These are phyloP conservation scores for Heliconius ethilla DNA, from an alignment of 2,888 invertebrate species.

Conservation along the genomic window DNA sequence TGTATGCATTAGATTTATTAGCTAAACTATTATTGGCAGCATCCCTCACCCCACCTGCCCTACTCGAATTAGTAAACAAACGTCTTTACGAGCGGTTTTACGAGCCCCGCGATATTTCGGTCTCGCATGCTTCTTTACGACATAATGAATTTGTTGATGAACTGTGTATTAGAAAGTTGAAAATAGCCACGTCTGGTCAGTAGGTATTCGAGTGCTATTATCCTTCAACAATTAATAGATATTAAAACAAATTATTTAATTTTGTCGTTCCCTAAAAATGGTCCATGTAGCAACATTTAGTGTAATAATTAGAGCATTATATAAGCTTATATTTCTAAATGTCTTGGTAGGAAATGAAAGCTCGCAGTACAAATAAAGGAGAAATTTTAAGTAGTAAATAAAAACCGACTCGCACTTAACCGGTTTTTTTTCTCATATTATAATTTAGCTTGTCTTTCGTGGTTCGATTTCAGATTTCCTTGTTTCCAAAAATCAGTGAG, in stretches of 20 bases:
- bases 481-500: background rate
- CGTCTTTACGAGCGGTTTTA: constrained; percentile 81
- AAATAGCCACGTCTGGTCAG: constrained; percentile 78
- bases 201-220: constrained; percentile 46
- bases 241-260: background rate
- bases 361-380: no score
- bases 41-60: constrained; percentile 78
- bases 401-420: no score
- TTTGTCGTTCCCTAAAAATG: background rate
- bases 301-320: background rate
- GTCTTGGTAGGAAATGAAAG: no score
- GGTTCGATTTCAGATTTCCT: background rate
- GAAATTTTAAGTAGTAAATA: no score
- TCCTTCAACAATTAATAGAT: background rate
- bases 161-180: constrained; percentile 80
- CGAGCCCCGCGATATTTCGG: constrained; percentile 81
- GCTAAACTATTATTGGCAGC: constrained; percentile 66
- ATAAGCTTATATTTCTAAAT: no score
- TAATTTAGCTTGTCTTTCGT: background rate
- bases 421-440: background rate
- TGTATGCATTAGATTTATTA: constrained; percentile 42
- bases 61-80: constrained; percentile 82
- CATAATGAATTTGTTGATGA: constrained; percentile 83
- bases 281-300: background rate
- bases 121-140: constrained; percentile 80